phyloP scores from a whole-genome alignment of 2,113 vertebrate genomes.

The Numenius arquata region DNA sequence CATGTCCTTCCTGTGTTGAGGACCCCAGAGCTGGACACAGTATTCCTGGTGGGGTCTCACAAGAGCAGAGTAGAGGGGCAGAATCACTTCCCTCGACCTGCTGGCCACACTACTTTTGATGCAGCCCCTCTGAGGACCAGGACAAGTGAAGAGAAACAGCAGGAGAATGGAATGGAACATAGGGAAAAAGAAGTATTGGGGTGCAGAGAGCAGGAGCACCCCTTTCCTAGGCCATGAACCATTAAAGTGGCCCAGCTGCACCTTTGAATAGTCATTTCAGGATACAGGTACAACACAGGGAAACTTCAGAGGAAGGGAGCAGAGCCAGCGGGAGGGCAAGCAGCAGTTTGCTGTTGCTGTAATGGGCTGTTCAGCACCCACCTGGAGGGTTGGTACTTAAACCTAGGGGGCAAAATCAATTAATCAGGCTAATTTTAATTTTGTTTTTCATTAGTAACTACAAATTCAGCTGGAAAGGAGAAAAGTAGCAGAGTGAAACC shows the following conservation, averaged over 20 bases:
- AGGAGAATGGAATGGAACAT: background rate
- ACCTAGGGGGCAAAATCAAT: background rate
- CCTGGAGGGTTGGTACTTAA: background rate
- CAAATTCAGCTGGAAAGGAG: background rate
- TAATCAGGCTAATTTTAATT: background rate
- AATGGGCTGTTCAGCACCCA: background rate
- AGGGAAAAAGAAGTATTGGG: background rate
- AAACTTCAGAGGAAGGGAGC: background rate
- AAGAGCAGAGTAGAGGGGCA: too few relatives aligned
- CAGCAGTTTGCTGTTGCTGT: background rate
- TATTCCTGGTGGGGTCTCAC: too few relatives aligned
- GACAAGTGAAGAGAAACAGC: background rate
- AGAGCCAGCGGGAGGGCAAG: background rate
- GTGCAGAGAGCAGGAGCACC: background rate
- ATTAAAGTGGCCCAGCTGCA: background rate
- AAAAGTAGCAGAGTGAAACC: background rate
- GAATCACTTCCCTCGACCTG: too few relatives aligned
- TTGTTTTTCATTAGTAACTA: background rate
- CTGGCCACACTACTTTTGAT: too few relatives aligned
- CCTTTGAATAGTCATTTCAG: background rate
- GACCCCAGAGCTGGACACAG: background rate
- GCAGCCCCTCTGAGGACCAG: background rate
- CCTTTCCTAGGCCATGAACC: background rate
- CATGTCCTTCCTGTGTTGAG: too few relatives aligned
- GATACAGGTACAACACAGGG: background rate